Percentiles rank a stretch among this genome's conserved stretches.
Evolutionary conservation across 2,113 vertebrate genomes (phyloP).

Genomic region (Noturus placidus): DNA sequence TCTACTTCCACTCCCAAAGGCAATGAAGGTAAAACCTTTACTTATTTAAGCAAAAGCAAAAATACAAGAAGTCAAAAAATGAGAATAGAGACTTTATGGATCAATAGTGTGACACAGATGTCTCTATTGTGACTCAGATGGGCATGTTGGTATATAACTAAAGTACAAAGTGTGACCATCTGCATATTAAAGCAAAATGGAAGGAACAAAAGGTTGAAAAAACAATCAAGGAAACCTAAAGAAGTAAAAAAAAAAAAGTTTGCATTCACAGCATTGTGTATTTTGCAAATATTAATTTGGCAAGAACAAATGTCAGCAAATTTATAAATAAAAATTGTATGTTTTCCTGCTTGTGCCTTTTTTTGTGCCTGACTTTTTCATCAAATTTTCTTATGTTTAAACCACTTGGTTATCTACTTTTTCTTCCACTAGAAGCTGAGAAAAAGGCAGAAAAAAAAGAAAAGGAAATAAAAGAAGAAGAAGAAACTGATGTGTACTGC

Average conservation of each 20-base stretch:
- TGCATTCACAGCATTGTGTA: no score
- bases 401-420: not conserved
- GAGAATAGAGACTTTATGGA: not conserved
- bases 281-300: no score
- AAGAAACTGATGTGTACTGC: slow-evolving; percentile 46
- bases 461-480: not conserved
- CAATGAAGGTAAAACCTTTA: no score
- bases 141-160: no score
- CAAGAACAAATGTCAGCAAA: no score
- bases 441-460: not conserved
- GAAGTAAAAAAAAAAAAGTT: no score
- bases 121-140: not conserved
- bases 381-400: not conserved
- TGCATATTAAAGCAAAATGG: not conserved
- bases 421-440: not conserved
- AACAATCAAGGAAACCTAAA: no score
- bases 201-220: slow-evolving; percentile 34
- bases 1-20: not conserved
- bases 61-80: not conserved
- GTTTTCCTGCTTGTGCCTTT: not conserved
- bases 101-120: not conserved
- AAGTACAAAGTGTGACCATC: no score
- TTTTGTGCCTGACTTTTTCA: not conserved
- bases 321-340: no score
- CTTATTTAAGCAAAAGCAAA: no score